Base-by-base conservation (phyloP, 2,113 vertebrate genomes). In the Coptodon bakossiorum region DNA sequence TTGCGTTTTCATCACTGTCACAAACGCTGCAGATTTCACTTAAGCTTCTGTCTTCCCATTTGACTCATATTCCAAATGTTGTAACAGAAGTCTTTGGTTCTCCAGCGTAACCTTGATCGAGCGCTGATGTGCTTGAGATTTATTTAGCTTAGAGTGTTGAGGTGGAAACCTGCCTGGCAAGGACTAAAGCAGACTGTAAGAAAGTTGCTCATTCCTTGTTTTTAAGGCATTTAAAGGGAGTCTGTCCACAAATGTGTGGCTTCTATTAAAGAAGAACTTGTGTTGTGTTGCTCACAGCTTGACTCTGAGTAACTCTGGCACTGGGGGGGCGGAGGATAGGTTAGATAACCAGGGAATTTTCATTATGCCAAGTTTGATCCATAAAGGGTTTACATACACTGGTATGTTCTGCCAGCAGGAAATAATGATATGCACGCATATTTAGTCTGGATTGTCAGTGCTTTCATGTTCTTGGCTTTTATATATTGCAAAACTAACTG, bases 1-100 rank as follows among this genome's bases (percentile, higher is more conserved):
- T 59, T 86, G 50, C 38, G 52, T 94, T 90, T 90, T 87, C 82
- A 79, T 91, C 91, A 91, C 84, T 88, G 88, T 88, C 89, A 83
- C 48, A 66, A 24, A 45, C 52, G 40, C 48, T 59, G 34, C 12
- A 52, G 59, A 80, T 80, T 87, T 73, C 68, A 80, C 40, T 29
- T 73, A 29, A 73, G 68, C 81, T 83, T 43, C 36, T 48, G 48
- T 85, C 82, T 83, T 83, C 83, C 54, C 34, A 36, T 76, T 63
- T 76, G 76, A 84, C 45, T 91, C 78, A 85, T 86, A 88, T 82
- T 87, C 59, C 66, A 83, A 83, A 88, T 45, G 40, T 68, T 86
- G 66, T 29, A 63, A 53, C 52, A 27, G 27, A 79, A 79, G 27
- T 56, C 73, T n/a, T 22, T 6, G 12, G 31, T 54, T 87, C 57